Conservation (phyloP, 2,797 vertebrate genomes). For the Danio jaintianensis region DNA sequence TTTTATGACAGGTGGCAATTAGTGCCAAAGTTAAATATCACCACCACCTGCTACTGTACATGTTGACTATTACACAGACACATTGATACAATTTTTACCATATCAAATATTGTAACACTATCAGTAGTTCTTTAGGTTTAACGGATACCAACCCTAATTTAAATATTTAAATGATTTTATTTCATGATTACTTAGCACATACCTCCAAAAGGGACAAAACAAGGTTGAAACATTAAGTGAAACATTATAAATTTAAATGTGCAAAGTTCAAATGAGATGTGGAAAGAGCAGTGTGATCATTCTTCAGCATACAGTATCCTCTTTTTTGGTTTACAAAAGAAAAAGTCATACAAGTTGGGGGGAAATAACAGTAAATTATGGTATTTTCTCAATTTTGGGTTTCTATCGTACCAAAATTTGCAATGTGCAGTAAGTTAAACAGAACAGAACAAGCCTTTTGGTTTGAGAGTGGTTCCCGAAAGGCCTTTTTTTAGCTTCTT, state of each 20-base stretch:
- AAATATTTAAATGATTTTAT: no score
- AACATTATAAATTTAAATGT: neutral
- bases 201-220: neutral
- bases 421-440: neutral
- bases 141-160: no score
- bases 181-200: no score
- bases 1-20: no score
- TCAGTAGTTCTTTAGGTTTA: no score
- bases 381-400: neutral
- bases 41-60: no score
- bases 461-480: neutral
- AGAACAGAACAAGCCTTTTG: neutral
- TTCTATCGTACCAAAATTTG: neutral
- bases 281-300: neutral
- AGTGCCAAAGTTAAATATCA: no score
- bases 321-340: neutral
- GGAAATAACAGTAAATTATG: neutral
- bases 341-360: neutral
- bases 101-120: no score
- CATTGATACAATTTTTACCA: no score
- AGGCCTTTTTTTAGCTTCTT: neutral
- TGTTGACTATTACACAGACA: no score
- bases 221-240: neutral
- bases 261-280: neutral
- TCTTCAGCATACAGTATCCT: neutral